A percentile compares a stretch with the other conserved stretches of the same genome.
phyloP scores from a whole-genome alignment of 2,888 invertebrate genomes.

The Harpalus rufipes region DNA sequence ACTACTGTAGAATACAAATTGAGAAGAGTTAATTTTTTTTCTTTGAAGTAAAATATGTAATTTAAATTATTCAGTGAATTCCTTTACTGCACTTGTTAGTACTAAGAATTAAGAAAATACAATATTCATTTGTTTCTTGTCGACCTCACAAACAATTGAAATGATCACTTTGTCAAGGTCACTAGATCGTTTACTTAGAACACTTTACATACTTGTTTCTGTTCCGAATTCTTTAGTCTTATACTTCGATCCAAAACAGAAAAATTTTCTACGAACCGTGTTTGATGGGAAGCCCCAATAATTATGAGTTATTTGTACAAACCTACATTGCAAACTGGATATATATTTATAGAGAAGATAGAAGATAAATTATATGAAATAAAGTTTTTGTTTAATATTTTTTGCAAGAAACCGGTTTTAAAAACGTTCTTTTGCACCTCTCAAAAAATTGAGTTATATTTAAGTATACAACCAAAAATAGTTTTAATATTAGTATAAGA shows the following conservation, averaged over 20 bases:
- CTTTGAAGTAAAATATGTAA: neutral
- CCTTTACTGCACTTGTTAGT: neutral
- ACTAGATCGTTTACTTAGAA: conserved; percentile 33
- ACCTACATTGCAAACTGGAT: neutral
- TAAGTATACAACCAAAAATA: neutral
- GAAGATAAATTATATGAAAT: neutral
- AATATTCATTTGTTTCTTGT: conserved; percentile 17
- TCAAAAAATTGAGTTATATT: neutral
- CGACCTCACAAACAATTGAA: conserved; percentile 31
- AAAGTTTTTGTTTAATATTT: neutral
- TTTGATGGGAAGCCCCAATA: conserved; percentile 26
- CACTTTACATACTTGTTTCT: conserved; percentile 43
- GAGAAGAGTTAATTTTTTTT: neutral
- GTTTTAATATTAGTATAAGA: neutral
- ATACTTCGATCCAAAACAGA: neutral
- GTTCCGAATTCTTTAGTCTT: conserved; percentile 21
- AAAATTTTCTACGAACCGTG: neutral
- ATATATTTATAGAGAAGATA: neutral
- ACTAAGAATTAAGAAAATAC: conserved; percentile 18
- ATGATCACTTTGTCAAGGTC: conserved; percentile 34
- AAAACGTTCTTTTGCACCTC: neutral
- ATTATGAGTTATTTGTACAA: conserved; percentile 3
- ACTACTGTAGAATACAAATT: neutral
- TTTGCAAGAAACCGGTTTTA: neutral
- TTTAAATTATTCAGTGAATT: conserved; percentile 9